Conservation (phyloP, 2,113 vertebrate genomes). For the Mola mola region DNA sequence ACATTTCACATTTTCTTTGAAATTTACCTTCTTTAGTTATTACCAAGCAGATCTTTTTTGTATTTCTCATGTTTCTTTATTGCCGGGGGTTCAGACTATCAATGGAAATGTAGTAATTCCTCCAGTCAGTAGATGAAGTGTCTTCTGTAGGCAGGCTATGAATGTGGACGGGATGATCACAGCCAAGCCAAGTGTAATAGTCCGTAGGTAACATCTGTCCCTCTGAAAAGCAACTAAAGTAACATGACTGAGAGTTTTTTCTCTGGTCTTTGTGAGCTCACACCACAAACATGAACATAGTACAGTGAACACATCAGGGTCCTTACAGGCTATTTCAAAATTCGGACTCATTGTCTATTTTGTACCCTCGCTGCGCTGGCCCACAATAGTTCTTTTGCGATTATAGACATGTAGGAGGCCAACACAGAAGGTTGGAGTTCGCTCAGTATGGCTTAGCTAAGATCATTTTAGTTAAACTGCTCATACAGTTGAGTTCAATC, state of each 20-base stretch:
- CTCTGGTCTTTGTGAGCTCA: constrained; percentile 20
- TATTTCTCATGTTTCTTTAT: constrained; percentile 10
- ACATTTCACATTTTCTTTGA: constrained; percentile 27
- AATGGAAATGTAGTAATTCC: constrained; percentile 13
- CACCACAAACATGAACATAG: constrained; percentile 44
- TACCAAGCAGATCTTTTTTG: background rate
- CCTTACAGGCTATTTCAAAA: constrained; percentile 26
- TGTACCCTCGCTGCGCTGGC: background rate
- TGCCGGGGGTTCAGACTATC: constrained; percentile 1
- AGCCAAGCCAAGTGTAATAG: background rate
- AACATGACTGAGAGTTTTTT: constrained; percentile 9
- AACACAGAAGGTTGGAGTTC: constrained; percentile 7
- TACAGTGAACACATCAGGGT: constrained; percentile 26
- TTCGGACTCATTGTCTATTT: constrained; percentile 2
- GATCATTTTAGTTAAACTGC: constrained; percentile 34
- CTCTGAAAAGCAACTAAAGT: constrained; percentile 8
- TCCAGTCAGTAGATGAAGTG: constrained; percentile 3
- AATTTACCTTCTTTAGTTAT: constrained; percentile 13
- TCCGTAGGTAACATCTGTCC: constrained; percentile 26
- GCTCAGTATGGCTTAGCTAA: constrained; percentile 14
- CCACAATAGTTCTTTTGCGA: no score
- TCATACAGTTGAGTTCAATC: background rate
- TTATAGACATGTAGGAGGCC: constrained; percentile 26
- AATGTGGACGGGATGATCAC: constrained; percentile 14
- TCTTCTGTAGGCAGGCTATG: background rate